Percentiles rank a stretch among this genome's conserved stretches.
These are phyloP conservation scores for Oncorhynchus mykiss DNA, from an alignment of 2,113 vertebrate genomes.

Conservation along the genomic window DNA sequence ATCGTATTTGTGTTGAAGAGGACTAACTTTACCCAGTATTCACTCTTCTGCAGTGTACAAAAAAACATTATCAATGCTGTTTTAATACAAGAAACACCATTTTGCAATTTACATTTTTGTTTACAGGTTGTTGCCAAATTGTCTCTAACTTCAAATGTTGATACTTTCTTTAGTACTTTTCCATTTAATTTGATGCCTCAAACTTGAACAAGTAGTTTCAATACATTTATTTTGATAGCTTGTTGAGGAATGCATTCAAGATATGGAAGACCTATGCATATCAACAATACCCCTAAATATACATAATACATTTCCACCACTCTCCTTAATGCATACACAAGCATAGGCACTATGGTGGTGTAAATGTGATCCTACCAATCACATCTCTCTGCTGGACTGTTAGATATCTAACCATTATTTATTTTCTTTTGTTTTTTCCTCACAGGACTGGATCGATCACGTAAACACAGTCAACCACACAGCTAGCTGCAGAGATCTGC, in stretches of 20 bases:
- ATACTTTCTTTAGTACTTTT: not conserved
- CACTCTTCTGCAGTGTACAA: not conserved
- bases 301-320: no score
- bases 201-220: no score
- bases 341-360: not conserved
- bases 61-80: not conserved
- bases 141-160: no score
- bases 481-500: slow-evolving; percentile 84
- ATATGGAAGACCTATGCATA: no score
- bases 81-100: not conserved
- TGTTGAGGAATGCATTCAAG: no score
- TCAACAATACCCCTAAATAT: no score
- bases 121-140: no score
- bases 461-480: slow-evolving; percentile 85
- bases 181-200: not conserved
- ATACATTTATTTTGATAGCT: no score
- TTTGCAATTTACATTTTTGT: no score
- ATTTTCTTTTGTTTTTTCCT: slow-evolving; percentile 38
- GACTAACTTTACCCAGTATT: not conserved
- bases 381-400: not conserved
- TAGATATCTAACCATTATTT: not conserved
- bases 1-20: slow-evolving; percentile 6
- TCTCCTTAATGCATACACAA: not conserved
- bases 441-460: slow-evolving; percentile 87
- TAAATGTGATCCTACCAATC: not conserved